phyloP scores from a whole-genome alignment of 2,113 vertebrate species.

The Acanthisitta chloris region DNA sequence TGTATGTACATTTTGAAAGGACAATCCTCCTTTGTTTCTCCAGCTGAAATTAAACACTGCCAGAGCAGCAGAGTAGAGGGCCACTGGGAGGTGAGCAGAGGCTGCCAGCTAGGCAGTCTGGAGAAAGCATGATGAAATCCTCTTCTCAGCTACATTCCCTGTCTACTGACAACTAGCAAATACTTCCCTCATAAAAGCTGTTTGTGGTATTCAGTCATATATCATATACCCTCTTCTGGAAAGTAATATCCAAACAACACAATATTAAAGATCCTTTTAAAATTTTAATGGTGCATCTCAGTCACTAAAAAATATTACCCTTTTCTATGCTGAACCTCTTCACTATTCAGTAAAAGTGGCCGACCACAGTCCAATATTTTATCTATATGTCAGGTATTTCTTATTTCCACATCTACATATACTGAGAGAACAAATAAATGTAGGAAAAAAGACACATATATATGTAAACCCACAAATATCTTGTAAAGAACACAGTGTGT shows the following conservation, averaged over 20 bases:
- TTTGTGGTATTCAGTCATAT: not conserved
- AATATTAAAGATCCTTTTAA: not conserved
- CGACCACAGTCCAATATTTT: not conserved
- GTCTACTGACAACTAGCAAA: not conserved
- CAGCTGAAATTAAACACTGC: slow-evolving; percentile 2
- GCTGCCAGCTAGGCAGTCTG: not conserved
- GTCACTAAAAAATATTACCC: not conserved
- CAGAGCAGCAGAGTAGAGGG: not conserved
- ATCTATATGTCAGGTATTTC: not conserved
- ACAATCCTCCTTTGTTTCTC: slow-evolving; percentile 12
- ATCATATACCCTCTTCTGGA: not conserved
- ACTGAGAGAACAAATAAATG: not conserved
- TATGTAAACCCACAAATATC: not conserved
- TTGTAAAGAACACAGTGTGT: not conserved
- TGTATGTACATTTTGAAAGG: slow-evolving; percentile 1
- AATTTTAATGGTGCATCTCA: not conserved
- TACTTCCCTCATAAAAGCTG: not conserved
- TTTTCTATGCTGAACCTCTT: not conserved
- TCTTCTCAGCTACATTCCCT: not conserved
- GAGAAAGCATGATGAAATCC: not conserved
- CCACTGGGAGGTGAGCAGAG: not conserved
- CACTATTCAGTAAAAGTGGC: not conserved
- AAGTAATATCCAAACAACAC: not conserved
- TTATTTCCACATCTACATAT: not conserved
- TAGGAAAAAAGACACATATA: not conserved